phyloP scores from a whole-genome alignment of 1,140 invertebrate species.

The Trichoplusia ni region DNA sequence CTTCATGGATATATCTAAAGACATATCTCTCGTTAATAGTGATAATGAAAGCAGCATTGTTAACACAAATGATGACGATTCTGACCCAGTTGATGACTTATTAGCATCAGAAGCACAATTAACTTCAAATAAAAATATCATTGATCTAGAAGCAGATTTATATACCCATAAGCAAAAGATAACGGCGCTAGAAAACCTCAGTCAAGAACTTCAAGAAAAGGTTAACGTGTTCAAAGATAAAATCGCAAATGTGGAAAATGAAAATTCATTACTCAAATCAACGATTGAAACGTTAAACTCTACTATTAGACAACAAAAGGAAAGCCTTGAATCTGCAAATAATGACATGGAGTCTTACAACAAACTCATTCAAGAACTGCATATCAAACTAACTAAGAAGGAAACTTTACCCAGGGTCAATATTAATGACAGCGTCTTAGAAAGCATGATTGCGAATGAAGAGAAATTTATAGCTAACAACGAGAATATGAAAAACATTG shows the following conservation, averaged over 20 bases:
- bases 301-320: conserved; percentile 60
- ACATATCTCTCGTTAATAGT: conserved; percentile 56
- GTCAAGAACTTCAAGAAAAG: conserved; percentile 46
- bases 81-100: conserved; percentile 35
- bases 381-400: conserved; percentile 53
- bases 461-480: conserved; percentile 66
- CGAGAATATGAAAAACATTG: conserved; percentile 69
- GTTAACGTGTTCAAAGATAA: conserved; percentile 53
- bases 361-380: conserved; percentile 56
- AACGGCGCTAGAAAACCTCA: conserved; percentile 51
- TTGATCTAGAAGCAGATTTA: conserved; percentile 57
- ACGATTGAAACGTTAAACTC: conserved; percentile 58
- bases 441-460: conserved; percentile 62
- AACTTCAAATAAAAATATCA: conserved; percentile 46
- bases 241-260: conserved; percentile 46
- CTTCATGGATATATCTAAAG: conserved; percentile 54
- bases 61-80: conserved; percentile 30
- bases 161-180: conserved; percentile 51
- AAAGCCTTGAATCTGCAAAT: conserved; percentile 46
- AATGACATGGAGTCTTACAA: conserved; percentile 62
- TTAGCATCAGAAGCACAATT: conserved; percentile 48
- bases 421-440: conserved; percentile 47
- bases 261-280: conserved; percentile 52
- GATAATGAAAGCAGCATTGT: conserved; percentile 52
- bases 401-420: conserved; percentile 37